Evolutionary conservation across 2,113 vertebrate genomes (phyloP).

Genomic region (Bubo blakistoni): DNA sequence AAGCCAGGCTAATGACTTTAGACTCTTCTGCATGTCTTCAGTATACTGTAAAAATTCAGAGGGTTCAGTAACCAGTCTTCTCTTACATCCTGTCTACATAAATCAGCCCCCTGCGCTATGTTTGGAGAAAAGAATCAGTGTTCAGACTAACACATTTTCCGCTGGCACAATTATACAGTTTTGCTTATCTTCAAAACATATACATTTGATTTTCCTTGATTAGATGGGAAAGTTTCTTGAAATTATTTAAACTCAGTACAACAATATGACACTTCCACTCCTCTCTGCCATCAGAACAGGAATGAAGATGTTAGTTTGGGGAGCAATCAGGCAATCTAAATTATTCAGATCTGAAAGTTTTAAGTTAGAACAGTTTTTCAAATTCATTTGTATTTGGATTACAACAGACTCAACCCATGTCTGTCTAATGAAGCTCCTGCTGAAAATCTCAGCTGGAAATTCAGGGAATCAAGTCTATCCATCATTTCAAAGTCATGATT

Average conservation of each 20-base stretch:
- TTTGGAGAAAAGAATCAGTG: not conserved
- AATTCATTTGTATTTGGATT: constrained; percentile 67
- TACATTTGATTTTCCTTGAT: constrained; percentile 60
- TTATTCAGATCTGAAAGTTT: constrained; percentile 68
- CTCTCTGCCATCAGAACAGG: constrained; percentile 46
- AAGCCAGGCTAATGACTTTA: not conserved
- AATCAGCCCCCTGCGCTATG: not conserved
- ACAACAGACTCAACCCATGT: constrained; percentile 48
- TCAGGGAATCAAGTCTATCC: constrained; percentile 68
- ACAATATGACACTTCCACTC: constrained; percentile 26
- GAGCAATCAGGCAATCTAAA: constrained; percentile 61
- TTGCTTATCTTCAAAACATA: constrained; percentile 31
- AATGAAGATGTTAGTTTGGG: constrained; percentile 64
- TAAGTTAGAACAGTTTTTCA: constrained; percentile 64
- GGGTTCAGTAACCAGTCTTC: not conserved
- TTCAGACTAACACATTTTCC: not conserved
- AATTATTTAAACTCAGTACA: constrained; percentile 30
- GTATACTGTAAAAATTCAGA: not conserved
- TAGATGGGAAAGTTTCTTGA: constrained; percentile 25
- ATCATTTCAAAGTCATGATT: constrained; percentile 74
- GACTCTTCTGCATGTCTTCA: not conserved
- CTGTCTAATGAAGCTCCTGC: constrained; percentile 74
- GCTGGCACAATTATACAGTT: not conserved
- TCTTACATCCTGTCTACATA: not conserved
- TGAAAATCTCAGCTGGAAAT: constrained; percentile 78